Percentiles rank a stretch among this genome's conserved stretches.
phyloP scores from a whole-genome alignment of 2,113 vertebrate species.

The Microcebus tavaratra region DNA sequence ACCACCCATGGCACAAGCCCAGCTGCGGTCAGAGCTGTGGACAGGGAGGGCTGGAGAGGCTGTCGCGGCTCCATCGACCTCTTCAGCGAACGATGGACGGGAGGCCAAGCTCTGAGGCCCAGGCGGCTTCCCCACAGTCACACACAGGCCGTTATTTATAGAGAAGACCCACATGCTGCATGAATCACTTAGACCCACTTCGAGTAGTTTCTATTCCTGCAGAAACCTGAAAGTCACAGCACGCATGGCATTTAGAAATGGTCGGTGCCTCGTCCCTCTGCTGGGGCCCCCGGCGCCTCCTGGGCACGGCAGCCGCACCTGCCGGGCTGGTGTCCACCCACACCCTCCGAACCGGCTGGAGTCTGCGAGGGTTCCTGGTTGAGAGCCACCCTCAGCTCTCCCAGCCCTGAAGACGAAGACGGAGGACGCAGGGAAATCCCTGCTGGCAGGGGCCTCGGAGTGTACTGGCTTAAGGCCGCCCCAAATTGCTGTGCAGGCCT shows the following conservation, averaged over 20 bases:
- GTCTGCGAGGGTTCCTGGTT: background rate
- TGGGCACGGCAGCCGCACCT: accelerated
- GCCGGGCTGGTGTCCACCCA: background rate
- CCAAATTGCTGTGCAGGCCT: background rate
- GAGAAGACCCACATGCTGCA: background rate
- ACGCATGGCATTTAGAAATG: background rate
- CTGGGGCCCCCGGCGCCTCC: background rate
- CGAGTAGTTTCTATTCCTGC: conserved; percentile 9
- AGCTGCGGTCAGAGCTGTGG: background rate
- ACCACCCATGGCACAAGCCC: background rate
- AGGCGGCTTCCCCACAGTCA: background rate
- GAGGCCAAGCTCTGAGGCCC: accelerated
- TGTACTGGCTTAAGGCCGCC: background rate
- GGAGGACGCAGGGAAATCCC: background rate
- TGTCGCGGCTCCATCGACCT: background rate
- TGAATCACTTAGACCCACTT: background rate
- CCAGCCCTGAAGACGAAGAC: background rate
- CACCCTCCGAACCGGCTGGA: background rate
- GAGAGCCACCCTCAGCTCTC: background rate
- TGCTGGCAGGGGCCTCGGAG: background rate
- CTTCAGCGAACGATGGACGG: accelerated
- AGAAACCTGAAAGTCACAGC: conserved; percentile 16
- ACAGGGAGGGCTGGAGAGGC: background rate
- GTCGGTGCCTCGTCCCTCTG: accelerated
- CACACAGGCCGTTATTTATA: background rate